A percentile compares a stretch with the other conserved stretches of the same genome.
Conservation (phyloP, 2,888 invertebrate species). For the Blastobasis adustella region DNA sequence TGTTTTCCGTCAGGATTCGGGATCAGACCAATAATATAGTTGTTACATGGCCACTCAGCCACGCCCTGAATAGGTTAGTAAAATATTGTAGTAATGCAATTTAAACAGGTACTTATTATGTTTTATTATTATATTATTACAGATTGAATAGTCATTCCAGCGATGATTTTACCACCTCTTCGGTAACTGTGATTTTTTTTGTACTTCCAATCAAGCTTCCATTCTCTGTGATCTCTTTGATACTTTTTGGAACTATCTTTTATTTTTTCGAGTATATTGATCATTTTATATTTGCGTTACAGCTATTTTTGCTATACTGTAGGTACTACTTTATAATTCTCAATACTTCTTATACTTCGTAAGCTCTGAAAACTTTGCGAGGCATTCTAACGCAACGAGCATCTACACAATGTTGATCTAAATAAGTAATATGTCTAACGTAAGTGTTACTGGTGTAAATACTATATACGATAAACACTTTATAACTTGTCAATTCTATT, state of each 20-base stretch:
- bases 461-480: slow-evolving; percentile 1
- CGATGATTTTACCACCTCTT: slow-evolving; percentile 2
- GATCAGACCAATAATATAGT: too few species aligned
- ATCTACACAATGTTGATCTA: not conserved
- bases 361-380: too few species aligned
- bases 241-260: slow-evolving; percentile 8
- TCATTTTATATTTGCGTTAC: not conserved
- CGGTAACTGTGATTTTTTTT: slow-evolving; percentile 42
- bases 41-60: too few species aligned
- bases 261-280: not conserved
- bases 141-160: slow-evolving; percentile 2
- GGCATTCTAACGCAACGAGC: too few species aligned
- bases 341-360: not conserved
- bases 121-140: not conserved
- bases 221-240: slow-evolving; percentile 54
- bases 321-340: not conserved
- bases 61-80: too few species aligned
- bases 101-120: too few species aligned
- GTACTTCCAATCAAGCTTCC: slow-evolving; percentile 44
- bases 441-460: slow-evolving; percentile 8
- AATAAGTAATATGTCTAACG: not conserved
- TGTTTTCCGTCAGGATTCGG: too few species aligned
- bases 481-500: slow-evolving; percentile 7
- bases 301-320: not conserved
- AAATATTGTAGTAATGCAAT: too few species aligned